Evolutionary conservation across 2,888 invertebrate genomes (phyloP).

Genomic region (Lissonota sp.): DNA sequence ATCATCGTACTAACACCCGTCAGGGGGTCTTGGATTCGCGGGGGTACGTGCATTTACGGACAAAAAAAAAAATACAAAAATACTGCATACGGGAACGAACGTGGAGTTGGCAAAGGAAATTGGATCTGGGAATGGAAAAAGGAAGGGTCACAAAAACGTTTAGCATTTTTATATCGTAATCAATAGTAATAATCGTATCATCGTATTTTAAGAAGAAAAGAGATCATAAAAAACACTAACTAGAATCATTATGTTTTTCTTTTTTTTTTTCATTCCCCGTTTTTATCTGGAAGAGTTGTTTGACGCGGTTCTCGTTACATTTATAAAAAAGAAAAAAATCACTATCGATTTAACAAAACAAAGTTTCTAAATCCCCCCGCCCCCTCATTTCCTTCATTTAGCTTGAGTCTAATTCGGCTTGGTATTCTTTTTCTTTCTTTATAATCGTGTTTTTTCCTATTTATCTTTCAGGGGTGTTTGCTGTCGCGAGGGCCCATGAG

Average conservation of each 20-base stretch:
- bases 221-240: constrained; percentile 84
- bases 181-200: constrained; percentile 76
- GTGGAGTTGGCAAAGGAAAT: neutral
- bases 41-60: constrained; percentile 47
- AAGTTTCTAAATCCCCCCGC: constrained; percentile 75
- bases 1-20: constrained; percentile 32
- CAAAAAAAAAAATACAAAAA: constrained; percentile 74
- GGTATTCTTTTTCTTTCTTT: constrained; percentile 19
- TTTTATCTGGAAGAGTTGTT: constrained; percentile 74
- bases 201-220: constrained; percentile 80
- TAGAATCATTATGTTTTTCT: constrained; percentile 77
- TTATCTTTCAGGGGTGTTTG: constrained; percentile 33
- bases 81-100: constrained; percentile 57
- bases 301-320: constrained; percentile 75
- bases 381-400: constrained; percentile 56
- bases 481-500: constrained; percentile 67
- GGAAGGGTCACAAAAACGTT: constrained; percentile 78
- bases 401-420: constrained; percentile 6
- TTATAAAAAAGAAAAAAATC: constrained; percentile 75
- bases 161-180: constrained; percentile 73
- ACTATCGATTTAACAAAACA: constrained; percentile 79
- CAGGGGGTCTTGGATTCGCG: constrained; percentile 10
- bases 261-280: constrained; percentile 59
- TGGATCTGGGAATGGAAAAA: neutral
- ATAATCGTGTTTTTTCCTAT: constrained; percentile 22